Conservation (phyloP, 2,888 invertebrate genomes). For the Lepidocyrtinus sp. region DNA sequence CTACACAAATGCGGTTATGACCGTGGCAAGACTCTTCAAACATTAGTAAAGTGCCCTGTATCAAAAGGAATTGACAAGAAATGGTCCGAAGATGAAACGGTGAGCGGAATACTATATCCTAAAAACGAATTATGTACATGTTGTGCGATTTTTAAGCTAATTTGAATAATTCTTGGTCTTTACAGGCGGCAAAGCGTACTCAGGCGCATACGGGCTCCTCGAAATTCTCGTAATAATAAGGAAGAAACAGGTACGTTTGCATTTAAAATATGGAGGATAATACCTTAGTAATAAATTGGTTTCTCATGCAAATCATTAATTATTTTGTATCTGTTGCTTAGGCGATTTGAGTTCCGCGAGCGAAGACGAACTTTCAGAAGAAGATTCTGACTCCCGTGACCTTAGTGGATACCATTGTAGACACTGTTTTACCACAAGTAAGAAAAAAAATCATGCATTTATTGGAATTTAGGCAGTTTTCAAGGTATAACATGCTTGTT, state of each 20-base stretch:
- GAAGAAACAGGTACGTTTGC: conserved; percentile 68
- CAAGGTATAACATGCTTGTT: neutral
- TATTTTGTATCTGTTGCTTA: conserved; percentile 70
- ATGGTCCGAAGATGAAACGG: conserved; percentile 97
- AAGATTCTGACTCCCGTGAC: conserved; percentile 94
- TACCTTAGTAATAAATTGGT: neutral
- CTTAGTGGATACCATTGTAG: conserved; percentile 81
- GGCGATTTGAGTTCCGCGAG: conserved; percentile 79
- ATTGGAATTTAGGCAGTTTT: neutral
- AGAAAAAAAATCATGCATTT: conserved; percentile 67
- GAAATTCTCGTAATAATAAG: conserved; percentile 84
- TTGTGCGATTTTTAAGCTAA: neutral
- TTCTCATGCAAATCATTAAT: too few relatives aligned
- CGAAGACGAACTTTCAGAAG: conserved; percentile 89
- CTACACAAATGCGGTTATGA: conserved; percentile 97
- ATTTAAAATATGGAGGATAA: conserved; percentile 5
- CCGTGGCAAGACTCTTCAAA: conserved; percentile 95
- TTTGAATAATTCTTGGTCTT: too few relatives aligned
- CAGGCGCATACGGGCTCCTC: conserved; percentile 88
- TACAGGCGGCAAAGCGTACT: conserved; percentile 86
- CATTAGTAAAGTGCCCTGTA: conserved; percentile 96
- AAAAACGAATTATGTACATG: conserved; percentile 67
- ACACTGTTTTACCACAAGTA: conserved; percentile 83
- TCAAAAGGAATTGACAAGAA: conserved; percentile 98
- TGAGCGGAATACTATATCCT: conserved; percentile 72